Conservation (phyloP, 2,113 vertebrate species). For the Leucopsar rothschildi region DNA sequence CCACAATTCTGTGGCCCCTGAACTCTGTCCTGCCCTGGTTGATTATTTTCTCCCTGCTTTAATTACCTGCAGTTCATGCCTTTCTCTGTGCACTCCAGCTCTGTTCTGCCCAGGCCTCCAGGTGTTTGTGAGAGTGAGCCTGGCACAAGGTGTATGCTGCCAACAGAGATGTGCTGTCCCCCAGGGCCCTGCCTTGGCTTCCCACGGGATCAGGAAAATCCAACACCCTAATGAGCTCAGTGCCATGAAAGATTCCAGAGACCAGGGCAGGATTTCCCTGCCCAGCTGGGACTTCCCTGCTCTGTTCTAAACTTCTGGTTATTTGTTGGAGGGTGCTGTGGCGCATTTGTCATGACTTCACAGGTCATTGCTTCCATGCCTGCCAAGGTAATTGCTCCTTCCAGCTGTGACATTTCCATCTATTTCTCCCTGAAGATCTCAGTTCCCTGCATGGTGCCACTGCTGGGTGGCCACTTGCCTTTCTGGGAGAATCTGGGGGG, state of each 20-base stretch:
- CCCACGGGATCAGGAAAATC: background rate
- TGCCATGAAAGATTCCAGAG: background rate
- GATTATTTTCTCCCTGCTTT: background rate
- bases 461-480: background rate
- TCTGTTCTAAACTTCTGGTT: background rate
- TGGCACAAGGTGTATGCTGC: rapidly evolving
- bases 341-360: conserved; percentile 18
- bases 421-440: background rate
- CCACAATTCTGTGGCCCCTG: background rate
- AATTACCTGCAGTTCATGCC: background rate
- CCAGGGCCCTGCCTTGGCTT: background rate
- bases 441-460: background rate
- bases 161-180: background rate
- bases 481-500: background rate
- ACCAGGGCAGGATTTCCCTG: background rate
- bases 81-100: background rate
- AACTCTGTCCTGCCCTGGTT: background rate
- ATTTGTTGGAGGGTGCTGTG: background rate
- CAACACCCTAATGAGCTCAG: background rate
- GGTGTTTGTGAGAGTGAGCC: rapidly evolving
- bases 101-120: rapidly evolving
- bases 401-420: background rate
- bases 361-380: background rate
- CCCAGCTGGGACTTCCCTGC: background rate
- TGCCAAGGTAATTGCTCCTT: conserved; percentile 2